Percentiles rank a stretch among this genome's conserved stretches.
phyloP scores from a whole-genome alignment of 1,140 invertebrate genomes.

The Myzus persicae region DNA sequence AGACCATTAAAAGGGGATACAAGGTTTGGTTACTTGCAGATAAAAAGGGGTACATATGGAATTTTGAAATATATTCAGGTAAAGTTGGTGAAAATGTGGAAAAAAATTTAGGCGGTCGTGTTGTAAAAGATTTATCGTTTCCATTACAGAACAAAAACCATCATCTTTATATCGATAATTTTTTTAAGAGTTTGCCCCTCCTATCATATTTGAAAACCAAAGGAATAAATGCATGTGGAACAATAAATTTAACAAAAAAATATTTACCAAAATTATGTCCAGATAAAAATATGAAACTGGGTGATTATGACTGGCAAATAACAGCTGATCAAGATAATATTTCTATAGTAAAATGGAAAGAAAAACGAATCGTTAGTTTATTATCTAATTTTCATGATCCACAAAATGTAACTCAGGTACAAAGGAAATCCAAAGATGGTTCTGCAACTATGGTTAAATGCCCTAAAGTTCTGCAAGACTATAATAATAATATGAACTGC shows the following conservation, averaged over 20 bases:
- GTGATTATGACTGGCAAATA: not conserved
- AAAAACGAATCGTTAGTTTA: conserved; percentile 13
- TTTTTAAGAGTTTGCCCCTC: not conserved
- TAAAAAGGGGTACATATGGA: conserved; percentile 62
- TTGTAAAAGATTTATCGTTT: conserved; percentile 23
- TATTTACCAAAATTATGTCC: not conserved
- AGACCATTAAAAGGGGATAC: conserved; percentile 63
- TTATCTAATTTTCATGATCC: conserved; percentile 4
- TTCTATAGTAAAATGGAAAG: not conserved
- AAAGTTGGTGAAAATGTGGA: conserved; percentile 22
- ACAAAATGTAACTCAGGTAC: not conserved
- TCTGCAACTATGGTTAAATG: not conserved
- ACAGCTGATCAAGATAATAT: not conserved
- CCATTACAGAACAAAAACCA: conserved; percentile 27
- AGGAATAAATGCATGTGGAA: conserved; percentile 5
- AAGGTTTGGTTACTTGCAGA: conserved; percentile 63
- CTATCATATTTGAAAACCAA: conserved; percentile 1
- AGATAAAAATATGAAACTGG: not conserved
- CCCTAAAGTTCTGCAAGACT: not conserved
- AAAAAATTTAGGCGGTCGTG: conserved; percentile 21
- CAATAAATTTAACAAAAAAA: conserved; percentile 8
- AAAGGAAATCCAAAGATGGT: not conserved
- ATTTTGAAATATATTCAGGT: not conserved
- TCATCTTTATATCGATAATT: conserved; percentile 2
- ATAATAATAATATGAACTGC: not conserved